Evolutionary conservation across 2,888 invertebrate species (phyloP), one percentile per base, ranked within the genome.

Genomic region (Temnothorax unifasciatus): DNA sequence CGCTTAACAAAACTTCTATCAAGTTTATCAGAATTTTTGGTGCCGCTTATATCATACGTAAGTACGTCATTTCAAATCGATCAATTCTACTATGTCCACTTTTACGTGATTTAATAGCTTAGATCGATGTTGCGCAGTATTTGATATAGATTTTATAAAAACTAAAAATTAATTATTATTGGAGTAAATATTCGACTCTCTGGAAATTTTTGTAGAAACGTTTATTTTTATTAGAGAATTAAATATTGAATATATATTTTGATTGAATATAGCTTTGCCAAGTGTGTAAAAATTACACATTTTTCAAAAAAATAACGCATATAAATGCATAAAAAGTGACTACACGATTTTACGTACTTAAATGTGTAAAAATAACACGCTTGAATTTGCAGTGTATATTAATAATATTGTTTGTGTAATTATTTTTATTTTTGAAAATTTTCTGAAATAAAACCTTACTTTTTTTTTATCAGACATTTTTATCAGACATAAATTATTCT

Each of bases 1-100:
- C 25, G 47, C 44, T 73, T 34, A 47, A 71, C 41, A 34, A 79
- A 71, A 57, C 21, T 71, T 44, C 8, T 71, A 21, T 41, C 71
- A 13, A 54, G 52, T 25, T 54, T n/a, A 25, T 41, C 52, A 41
- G 41, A n/a, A 38, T n/a, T 77, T 69, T 69, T 6, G 11, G 3
- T 57, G 6, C 13, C 15, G 15, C 21, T 63, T 34, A 47, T 18
- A 41, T 59, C 57, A 6, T 34, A 34, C n/a, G 2, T 29, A 44
- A 69, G 15, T 15, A 18, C 8, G 34, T 64, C 21, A 6, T 8
- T 18, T 50, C 25, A n/a, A 47, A 54, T 41, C 64, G 50, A 64
- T 50, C 38, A 64, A 64, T 64, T 44, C 41, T 21, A 11, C 11
- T 29, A 29, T 25, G 25, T 29, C 8, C 8, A 44, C 29, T 21